A percentile compares a stretch with the other conserved stretches of the same genome.
phyloP scores from a whole-genome alignment of 2,113 vertebrate genomes.

The Otis tarda region DNA sequence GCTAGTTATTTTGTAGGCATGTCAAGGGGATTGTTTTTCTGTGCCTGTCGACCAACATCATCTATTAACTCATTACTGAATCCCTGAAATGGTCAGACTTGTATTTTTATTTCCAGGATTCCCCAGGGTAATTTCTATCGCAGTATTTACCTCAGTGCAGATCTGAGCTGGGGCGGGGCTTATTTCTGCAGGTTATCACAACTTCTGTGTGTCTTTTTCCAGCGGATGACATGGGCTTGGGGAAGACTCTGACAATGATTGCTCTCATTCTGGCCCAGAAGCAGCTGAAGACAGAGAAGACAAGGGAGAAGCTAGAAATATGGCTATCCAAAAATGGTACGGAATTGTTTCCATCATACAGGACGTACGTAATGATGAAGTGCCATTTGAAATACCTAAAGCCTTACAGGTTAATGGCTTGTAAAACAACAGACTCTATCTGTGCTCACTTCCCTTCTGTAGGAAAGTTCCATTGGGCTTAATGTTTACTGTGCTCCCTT shows the following conservation, averaged over 20 bases:
- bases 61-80: background rate
- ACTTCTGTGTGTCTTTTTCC: slow-evolving; percentile 7
- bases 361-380: background rate
- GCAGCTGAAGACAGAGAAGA: slow-evolving; percentile 66
- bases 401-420: background rate
- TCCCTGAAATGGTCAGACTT: background rate
- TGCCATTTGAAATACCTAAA: background rate
- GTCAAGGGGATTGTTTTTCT: background rate
- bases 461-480: background rate
- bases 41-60: background rate
- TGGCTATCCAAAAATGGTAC: slow-evolving; percentile 89
- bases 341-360: background rate
- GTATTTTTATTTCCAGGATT: background rate
- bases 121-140: background rate
- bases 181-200: background rate
- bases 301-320: slow-evolving; percentile 52
- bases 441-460: background rate
- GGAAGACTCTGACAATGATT: slow-evolving; percentile 95
- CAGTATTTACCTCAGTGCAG: background rate
- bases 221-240: slow-evolving; percentile 98
- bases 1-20: background rate
- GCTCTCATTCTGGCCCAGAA: slow-evolving; percentile 87
- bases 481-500: background rate
- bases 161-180: background rate
- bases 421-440: background rate